Evolutionary conservation across 2,113 vertebrate genomes (phyloP).

Genomic region (Ceratotherium simum): DNA sequence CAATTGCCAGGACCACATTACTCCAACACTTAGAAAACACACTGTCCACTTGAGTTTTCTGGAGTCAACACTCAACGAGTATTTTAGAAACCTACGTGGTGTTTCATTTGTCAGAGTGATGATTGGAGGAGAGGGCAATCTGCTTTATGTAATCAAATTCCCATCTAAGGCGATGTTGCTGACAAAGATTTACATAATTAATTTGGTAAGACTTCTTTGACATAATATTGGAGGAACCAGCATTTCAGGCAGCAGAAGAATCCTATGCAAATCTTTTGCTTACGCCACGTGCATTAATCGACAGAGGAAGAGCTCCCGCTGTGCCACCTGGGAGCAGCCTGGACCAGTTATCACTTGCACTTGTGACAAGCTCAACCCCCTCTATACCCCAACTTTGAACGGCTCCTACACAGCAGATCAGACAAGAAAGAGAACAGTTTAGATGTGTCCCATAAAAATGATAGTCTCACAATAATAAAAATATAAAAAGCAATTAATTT

Average conservation of each 20-base stretch:
- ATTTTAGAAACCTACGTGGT: slow-evolving; percentile 69
- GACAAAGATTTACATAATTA: slow-evolving; percentile 88
- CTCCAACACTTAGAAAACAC: slow-evolving; percentile 50
- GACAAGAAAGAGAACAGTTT: slow-evolving; percentile 61
- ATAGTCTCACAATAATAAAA: slow-evolving; percentile 71
- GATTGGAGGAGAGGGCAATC: slow-evolving; percentile 83
- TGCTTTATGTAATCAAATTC: slow-evolving; percentile 86
- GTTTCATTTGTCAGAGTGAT: slow-evolving; percentile 80
- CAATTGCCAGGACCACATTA: slow-evolving; percentile 22
- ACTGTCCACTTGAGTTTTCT: slow-evolving; percentile 69
- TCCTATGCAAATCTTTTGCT: slow-evolving; percentile 62
- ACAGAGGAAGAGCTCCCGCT: slow-evolving; percentile 84
- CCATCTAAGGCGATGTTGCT: slow-evolving; percentile 86
- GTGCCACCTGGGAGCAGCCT: slow-evolving; percentile 69
- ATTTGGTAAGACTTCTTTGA: slow-evolving; percentile 83
- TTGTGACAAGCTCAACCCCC: slow-evolving; percentile 50
- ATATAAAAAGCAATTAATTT: slow-evolving; percentile 79
- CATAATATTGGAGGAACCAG: slow-evolving; percentile 80
- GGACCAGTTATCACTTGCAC: slow-evolving; percentile 41
- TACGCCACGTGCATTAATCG: slow-evolving; percentile 78
- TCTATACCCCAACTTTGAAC: not conserved
- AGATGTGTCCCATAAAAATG: slow-evolving; percentile 42
- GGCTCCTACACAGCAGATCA: slow-evolving; percentile 33
- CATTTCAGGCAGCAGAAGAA: slow-evolving; percentile 78
- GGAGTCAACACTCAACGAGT: slow-evolving; percentile 83